Conservation (phyloP, 2,797 vertebrate species). For the Malacoctenus gilli region DNA sequence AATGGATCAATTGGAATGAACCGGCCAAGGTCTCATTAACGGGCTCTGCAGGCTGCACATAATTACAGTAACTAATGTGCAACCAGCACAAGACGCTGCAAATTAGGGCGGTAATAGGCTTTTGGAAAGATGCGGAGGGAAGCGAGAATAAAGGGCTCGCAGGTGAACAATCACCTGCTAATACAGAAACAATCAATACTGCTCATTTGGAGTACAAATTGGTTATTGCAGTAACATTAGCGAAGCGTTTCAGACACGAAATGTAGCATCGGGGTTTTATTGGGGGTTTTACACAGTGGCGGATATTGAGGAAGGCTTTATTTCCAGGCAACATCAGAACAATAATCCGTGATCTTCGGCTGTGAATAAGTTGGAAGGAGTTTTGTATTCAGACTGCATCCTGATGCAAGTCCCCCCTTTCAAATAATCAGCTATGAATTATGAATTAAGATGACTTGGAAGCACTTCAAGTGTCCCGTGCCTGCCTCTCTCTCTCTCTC, state of each 20-base stretch:
- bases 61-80: conserved; percentile 55
- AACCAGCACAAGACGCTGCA: conserved; percentile 20
- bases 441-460: conserved; percentile 1
- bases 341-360: background rate
- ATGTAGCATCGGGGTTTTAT: too few relatives aligned
- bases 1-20: conserved; percentile 27
- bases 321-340: background rate
- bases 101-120: conserved; percentile 23
- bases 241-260: background rate
- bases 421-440: background rate
- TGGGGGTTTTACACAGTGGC: too few relatives aligned
- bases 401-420: background rate
- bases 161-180: conserved; percentile 17
- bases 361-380: background rate
- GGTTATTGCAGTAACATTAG: background rate
- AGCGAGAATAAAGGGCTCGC: background rate
- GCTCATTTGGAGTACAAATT: conserved; percentile 1
- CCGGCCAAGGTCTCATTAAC: conserved; percentile 29
- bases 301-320: too few relatives aligned
- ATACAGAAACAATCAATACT: background rate
- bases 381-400: background rate
- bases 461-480: fast-evolving
- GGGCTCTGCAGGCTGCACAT: conserved; percentile 29
- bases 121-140: conserved; percentile 22
- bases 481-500: conserved; percentile 7